Evolutionary conservation across 2,888 invertebrate species (phyloP), one percentile per base, ranked within the genome.

Genomic region (Lycophotia porphyrea): DNA sequence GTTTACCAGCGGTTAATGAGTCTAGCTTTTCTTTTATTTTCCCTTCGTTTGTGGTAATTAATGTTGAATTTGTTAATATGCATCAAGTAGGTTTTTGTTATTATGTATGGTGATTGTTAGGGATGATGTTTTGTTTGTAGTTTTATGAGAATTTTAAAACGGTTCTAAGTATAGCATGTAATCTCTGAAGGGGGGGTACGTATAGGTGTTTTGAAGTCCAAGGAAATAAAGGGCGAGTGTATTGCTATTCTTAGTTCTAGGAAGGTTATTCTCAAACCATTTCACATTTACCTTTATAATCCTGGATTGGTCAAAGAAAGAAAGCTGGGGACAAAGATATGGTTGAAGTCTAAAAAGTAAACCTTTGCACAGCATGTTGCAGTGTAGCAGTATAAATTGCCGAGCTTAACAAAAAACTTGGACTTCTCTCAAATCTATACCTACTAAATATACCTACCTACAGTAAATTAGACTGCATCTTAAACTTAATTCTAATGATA

Each of bases 1-100:
- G 87, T 85, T 86, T 86, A 76, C 81, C 80, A 39, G 69, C 75
- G 76, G 83, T 90, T 90, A 91, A 91, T 91, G 91, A 91, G 91
- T 88, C 89, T 86, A 88, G 86, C 87, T 85, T 89, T 89, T 86
- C 79, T 87, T 84, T 87, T 87, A 82, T 84, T 80, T 85, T 76
- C 55, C 60, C 76, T 85, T 66, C 76, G 76, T 75, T 79, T 86
- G 72, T 79, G 72, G 72, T 80, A 81, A 85, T 87, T 85, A 83
- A 81, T 84, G 81, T 77, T 79, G 65, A 80, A 85, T 81, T 78
- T 84, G 82, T 71, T 79, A 79, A 84, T 78, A 74, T 72, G 55
- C 58, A 71, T 84, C 84, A 75, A 73, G 74, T 61, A 74, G 55
- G 84, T 69, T 78, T 81, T 82, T 84, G 60, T n/a, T 67, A 65